phyloP scores from a whole-genome alignment of 2,797 vertebrate genomes.

The Nannoperca obscura region DNA sequence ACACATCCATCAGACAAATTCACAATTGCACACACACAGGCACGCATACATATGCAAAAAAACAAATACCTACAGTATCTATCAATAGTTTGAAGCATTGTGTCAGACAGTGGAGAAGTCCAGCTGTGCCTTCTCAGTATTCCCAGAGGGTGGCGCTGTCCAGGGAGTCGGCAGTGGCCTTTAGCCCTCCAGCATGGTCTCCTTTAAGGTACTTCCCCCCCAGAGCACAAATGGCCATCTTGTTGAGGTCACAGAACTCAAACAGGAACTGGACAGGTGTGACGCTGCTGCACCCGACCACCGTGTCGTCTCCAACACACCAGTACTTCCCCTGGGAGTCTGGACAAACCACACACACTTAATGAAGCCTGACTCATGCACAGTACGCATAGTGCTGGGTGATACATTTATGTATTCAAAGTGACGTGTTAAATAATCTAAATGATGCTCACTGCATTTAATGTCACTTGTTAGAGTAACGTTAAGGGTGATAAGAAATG shows the following conservation, averaged over 20 bases:
- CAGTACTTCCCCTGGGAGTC: constrained; percentile 95
- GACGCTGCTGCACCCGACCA: constrained; percentile 90
- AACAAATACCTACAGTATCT: constrained; percentile 51
- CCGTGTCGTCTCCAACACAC: constrained; percentile 90
- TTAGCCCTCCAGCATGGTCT: constrained; percentile 95
- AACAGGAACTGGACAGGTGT: constrained; percentile 92
- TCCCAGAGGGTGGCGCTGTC: constrained; percentile 96
- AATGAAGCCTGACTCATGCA: constrained; percentile 11
- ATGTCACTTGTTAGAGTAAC: not conserved
- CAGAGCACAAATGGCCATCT: constrained; percentile 91
- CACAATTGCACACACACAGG: constrained; percentile 40
- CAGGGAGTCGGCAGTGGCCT: constrained; percentile 88
- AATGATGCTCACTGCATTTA: not conserved
- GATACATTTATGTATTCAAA: not conserved
- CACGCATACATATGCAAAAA: constrained; percentile 31
- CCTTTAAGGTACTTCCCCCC: constrained; percentile 95
- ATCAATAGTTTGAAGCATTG: constrained; percentile 58
- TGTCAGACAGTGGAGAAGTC: constrained; percentile 26
- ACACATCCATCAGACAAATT: constrained; percentile 56
- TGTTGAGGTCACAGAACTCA: constrained; percentile 96
- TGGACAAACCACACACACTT: constrained; percentile 69
- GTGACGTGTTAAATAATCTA: not conserved
- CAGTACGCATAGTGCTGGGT: not conserved
- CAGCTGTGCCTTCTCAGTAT: constrained; percentile 84
- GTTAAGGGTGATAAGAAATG: not conserved